phyloP scores from a whole-genome alignment of 2,888 invertebrate species.

The Drosophila macrospina region DNA sequence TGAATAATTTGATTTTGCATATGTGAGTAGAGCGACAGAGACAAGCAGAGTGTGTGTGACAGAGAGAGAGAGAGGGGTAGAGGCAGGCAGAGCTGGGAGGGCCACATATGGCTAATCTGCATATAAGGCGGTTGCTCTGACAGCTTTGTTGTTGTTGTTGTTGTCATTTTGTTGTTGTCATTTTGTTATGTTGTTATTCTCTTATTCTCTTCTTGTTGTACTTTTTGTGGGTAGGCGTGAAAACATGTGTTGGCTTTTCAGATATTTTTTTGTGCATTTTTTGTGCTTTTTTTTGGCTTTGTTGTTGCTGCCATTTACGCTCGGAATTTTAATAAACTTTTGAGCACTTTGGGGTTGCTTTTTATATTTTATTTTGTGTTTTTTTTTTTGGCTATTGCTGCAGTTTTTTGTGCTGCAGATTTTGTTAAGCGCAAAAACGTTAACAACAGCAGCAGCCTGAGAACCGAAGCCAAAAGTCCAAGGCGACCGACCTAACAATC shows the following conservation, averaged over 20 bases:
- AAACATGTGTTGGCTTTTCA: constrained; percentile 73
- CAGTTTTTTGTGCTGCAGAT: constrained; percentile 34
- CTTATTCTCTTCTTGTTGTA: not conserved
- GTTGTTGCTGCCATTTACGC: constrained; percentile 49
- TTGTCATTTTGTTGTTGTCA: constrained; percentile 29
- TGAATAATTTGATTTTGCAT: constrained; percentile 77
- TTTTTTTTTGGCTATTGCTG: constrained; percentile 18
- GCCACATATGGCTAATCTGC: constrained; percentile 73
- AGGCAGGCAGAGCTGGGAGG: constrained; percentile 10
- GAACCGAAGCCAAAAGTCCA: constrained; percentile 60
- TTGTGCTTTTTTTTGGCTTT: constrained; percentile 13
- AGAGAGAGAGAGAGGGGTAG: not conserved
- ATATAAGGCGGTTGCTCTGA: constrained; percentile 72
- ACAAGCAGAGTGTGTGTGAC: not conserved
- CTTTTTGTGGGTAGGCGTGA: constrained; percentile 72
- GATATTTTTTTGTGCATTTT: constrained; percentile 20
- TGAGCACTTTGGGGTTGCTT: constrained; percentile 53
- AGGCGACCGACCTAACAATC: constrained; percentile 65
- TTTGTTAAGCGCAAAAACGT: constrained; percentile 35
- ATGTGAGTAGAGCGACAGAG: constrained; percentile 20
- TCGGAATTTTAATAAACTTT: constrained; percentile 77
- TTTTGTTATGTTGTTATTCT: constrained; percentile 20
- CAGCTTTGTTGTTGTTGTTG: constrained; percentile 65
- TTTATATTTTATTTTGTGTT: not conserved
- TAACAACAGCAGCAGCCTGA: constrained; percentile 56